A percentile compares a stretch with the other conserved stretches of the same genome.
Evolutionary conservation across 1,140 invertebrate genomes (phyloP).

Genomic region (Leptinotarsa defecta): DNA sequence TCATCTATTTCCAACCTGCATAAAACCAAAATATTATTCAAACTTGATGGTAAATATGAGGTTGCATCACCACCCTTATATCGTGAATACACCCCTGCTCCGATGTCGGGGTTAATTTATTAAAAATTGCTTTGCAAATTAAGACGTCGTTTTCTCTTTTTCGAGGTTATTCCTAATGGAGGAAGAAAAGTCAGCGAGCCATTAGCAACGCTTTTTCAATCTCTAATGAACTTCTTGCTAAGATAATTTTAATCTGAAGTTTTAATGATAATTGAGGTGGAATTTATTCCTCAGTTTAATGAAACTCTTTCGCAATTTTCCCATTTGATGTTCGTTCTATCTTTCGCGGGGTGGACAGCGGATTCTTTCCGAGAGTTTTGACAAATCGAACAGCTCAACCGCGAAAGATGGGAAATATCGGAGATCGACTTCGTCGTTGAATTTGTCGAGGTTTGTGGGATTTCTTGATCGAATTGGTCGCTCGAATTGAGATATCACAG

Average conservation of each 20-base stretch:
- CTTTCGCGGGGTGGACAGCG: background rate
- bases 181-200: constrained; percentile 20
- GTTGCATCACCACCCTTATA: too few relatives aligned
- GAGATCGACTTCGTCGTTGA: too few relatives aligned
- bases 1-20: too few relatives aligned
- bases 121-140: constrained; percentile 24
- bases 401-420: too few relatives aligned
- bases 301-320: constrained; percentile 14
- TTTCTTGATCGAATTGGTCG: too few relatives aligned
- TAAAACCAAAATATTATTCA: too few relatives aligned
- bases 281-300: constrained; percentile 22
- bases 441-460: too few relatives aligned
- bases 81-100: too few relatives aligned
- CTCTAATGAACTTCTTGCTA: constrained; percentile 21
- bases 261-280: constrained; percentile 23
- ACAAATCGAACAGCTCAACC: too few relatives aligned
- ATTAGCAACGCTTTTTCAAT: constrained; percentile 23
- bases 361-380: too few relatives aligned
- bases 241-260: constrained; percentile 24
- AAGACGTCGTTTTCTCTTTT: constrained; percentile 19
- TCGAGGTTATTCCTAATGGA: constrained; percentile 17
- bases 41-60: too few relatives aligned
- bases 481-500: too few relatives aligned
- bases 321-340: background rate
- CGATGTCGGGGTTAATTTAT: constrained; percentile 14